A percentile compares a stretch with the other conserved stretches of the same genome.
These are phyloP conservation scores for Theonella swinhoei DNA, from an alignment of 37 sponge, comb jelly and placozoan species.

Conservation along the genomic window DNA sequence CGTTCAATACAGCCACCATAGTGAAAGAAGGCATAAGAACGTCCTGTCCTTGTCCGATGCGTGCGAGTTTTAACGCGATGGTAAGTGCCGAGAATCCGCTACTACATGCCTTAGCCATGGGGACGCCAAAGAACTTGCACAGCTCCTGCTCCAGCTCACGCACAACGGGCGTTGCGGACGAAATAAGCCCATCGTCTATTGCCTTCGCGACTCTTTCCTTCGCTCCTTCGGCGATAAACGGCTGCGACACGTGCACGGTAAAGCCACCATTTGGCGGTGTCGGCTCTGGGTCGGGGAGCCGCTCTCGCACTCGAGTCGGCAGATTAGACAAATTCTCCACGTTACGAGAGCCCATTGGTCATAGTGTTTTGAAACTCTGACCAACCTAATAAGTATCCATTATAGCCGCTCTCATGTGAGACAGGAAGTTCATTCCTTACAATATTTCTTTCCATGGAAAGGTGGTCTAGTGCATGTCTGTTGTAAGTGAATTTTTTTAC, in stretches of 20 bases:
- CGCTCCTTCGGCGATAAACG: conserved; percentile 42
- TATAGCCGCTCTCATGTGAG: too few species aligned
- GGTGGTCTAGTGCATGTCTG: too few species aligned
- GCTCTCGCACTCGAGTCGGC: neutral
- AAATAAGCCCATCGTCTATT: conserved; percentile 45
- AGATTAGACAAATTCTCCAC: neutral
- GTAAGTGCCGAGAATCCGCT: conserved; percentile 66
- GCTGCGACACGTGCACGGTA: conserved; percentile 28
- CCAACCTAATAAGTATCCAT: too few species aligned
- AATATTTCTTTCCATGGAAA: too few species aligned
- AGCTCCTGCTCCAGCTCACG: conserved; percentile 49
- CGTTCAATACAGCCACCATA: conserved; percentile 54
- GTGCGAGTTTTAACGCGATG: conserved; percentile 31
- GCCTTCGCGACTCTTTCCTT: conserved; percentile 43
- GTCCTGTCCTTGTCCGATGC: conserved; percentile 46
- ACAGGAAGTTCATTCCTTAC: too few species aligned
- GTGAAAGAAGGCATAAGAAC: conserved; percentile 64
- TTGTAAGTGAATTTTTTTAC: too few species aligned
- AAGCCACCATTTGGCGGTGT: conserved; percentile 28
- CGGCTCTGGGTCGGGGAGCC: conserved; percentile 52
- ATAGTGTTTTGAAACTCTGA: too few species aligned
- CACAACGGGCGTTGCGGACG: conserved; percentile 51
- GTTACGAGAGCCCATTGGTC: neutral
- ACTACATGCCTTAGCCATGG: conserved; percentile 55
- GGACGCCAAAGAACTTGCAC: conserved; percentile 7